Evolutionary conservation across 2,888 invertebrate species (phyloP), one percentile per base, ranked within the genome.

Genomic region (Nysson spinosus): DNA sequence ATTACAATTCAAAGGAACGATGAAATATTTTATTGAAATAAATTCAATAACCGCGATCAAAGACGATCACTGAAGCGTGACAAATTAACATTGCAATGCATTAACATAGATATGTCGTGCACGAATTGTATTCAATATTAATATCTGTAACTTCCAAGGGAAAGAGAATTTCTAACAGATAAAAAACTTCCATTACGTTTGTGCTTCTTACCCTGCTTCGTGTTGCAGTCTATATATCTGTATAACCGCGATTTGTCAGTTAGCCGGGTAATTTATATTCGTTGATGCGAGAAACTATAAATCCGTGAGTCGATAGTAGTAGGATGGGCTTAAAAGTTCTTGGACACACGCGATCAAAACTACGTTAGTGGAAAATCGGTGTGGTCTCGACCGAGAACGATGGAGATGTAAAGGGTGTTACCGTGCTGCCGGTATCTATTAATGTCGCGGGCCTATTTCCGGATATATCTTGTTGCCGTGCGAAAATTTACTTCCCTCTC

Each of bases 381-480:
- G 32, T 14, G 30, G 55, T 5, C 40, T 24, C 26, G 20, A 35
- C 22, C 35, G 19, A 22, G 22, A 34, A 14, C 7, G 26, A 49
- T 17, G 22, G 47, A 63, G 55, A 61, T 16, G 50, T 34, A 44
- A 60, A 54, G 58, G 58, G 49, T 46, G 69, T 69, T 69, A 47
- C 71, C 56, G 51, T 50, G 66, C 37, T 62, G 68, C 52, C 69
- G 56, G 72, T 69, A 62, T 72, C 75, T 75, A 79, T 79, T 79
- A 79, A 78, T 69, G 76, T 75, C 78, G 75, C 74, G 72, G 71
- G 68, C 76, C 79, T 79, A 79, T 80, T 80, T 80, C 78, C 79
- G 79, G 72, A 74, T 75, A 76, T 66, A 76, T 66, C 76, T 76
- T 71, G 80, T 80, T 80, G 79, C 81, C 71, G 81, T 81, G 80